These are phyloP conservation scores for Andrena praecox DNA, from an alignment of 2,888 invertebrate species.

Conservation along the genomic window DNA sequence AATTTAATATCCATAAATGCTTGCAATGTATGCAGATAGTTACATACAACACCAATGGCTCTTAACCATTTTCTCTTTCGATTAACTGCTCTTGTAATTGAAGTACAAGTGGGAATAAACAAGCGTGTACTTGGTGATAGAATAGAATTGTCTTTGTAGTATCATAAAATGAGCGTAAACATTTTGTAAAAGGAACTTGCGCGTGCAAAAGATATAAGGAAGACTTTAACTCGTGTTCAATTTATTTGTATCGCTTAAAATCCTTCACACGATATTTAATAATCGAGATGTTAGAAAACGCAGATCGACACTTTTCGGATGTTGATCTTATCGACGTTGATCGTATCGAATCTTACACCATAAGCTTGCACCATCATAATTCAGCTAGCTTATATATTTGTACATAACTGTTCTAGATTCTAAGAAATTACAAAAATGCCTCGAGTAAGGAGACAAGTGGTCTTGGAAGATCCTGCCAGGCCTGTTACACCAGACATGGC, in stretches of 20 bases:
- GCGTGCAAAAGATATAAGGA: background rate
- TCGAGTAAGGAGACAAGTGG: constrained; percentile 83
- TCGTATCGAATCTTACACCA: background rate
- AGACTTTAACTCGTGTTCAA: background rate
- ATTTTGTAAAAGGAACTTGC: background rate
- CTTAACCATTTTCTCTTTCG: background rate
- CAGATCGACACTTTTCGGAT: background rate
- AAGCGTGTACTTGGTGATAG: background rate
- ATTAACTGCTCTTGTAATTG: background rate
- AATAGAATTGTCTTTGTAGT: background rate
- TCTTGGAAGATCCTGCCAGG: constrained; percentile 83
- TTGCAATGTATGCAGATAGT: background rate
- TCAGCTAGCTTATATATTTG: constrained; percentile 1
- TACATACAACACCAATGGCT: background rate
- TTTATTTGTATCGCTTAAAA: too few species aligned
- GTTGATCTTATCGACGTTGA: background rate
- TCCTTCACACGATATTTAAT: background rate
- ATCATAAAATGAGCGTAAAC: background rate
- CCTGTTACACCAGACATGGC: constrained; percentile 84
- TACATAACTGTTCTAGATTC: constrained; percentile 54
- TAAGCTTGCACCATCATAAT: background rate
- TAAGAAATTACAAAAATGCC: constrained; percentile 77
- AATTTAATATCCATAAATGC: background rate
- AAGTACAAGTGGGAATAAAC: background rate
- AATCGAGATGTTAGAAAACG: background rate